A percentile compares a stretch with the other conserved stretches of the same genome.
phyloP scores from a whole-genome alignment of 2,797 vertebrate species.

The Scyliorhinus canicula region DNA sequence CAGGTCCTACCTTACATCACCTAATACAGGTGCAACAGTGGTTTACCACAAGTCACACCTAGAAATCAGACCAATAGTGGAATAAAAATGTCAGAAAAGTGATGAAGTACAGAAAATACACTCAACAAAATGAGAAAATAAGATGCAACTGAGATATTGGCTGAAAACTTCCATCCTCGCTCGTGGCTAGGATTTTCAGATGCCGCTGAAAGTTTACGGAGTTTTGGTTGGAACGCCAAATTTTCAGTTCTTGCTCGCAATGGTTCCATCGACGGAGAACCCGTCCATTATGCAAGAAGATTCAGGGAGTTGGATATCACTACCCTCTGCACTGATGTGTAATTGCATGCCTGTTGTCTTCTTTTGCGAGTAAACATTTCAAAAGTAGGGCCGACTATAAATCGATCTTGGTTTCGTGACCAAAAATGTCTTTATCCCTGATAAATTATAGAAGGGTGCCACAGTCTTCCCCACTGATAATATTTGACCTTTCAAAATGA shows the following conservation, averaged over 20 bases:
- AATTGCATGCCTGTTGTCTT: neutral
- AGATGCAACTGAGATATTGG: neutral
- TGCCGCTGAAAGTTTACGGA: no score
- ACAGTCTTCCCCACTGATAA: neutral
- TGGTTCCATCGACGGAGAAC: no score
- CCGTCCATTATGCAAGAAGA: neutral
- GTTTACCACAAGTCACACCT: neutral
- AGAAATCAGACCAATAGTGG: neutral
- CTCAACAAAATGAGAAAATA: no score
- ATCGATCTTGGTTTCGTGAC: neutral
- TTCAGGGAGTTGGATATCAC: neutral
- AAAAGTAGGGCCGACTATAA: no score
- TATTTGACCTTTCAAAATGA: neutral
- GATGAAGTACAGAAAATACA: neutral
- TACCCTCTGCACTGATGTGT: neutral
- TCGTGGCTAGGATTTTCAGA: no score
- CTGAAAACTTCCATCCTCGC: no score
- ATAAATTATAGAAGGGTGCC: neutral
- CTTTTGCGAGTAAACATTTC: neutral
- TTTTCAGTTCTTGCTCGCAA: no score
- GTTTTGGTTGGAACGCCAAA: no score
- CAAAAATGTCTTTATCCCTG: neutral
- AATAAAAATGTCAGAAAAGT: neutral
- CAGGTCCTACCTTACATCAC: no score
- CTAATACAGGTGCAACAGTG: no score